Evolutionary conservation across 2,888 invertebrate species (phyloP), one percentile per base, ranked within the genome.

Genomic region (Pterostichus niger): DNA sequence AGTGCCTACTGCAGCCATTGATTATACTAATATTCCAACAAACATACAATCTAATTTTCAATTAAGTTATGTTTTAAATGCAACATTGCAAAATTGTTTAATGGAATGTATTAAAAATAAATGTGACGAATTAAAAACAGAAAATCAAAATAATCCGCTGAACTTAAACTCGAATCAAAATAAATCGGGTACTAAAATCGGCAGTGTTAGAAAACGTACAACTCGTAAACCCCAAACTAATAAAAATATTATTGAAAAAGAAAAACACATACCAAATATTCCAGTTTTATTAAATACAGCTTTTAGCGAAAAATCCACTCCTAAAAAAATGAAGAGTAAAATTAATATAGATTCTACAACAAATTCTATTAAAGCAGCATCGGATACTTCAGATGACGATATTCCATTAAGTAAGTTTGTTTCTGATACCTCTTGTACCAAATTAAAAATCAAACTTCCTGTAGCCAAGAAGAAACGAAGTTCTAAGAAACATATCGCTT

Each of bases 31-130:
- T 24, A 59, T 82, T 11, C 59, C 82, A 33, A 13, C 75, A 11
- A 49, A 79, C 24, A 31, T 79, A 61, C 44, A 49, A 52, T 17
- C 77, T 24, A 83, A 83, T 64, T 77, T 77, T 24, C 83, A 83
- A 33, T 40, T 83, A 76, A 83, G 77, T 52, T 83, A 61, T 10
- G 64, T 83, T 24, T 77, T 83, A 77, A 68, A 83, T 77, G 83
- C 76, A 17, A 77, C 83, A 35, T 40, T 83, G 44, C 76, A 83
- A 52, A 83, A 83, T 44, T 83, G 83, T 54, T 68, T 83, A 77
- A 76, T 83, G 77, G 83, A 83, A 64, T 83, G 83, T 77, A 77
- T 83, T 35, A 83, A 64, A 77, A 83, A 76, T 64, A 83, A 83
- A 59, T 76, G 76, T 49, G 83, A 83, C 64, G 44, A 64, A 52